A percentile compares a stretch with the other conserved stretches of the same genome.
Evolutionary conservation across 1,140 invertebrate species (phyloP).

Genomic region (Augochlora pura): DNA sequence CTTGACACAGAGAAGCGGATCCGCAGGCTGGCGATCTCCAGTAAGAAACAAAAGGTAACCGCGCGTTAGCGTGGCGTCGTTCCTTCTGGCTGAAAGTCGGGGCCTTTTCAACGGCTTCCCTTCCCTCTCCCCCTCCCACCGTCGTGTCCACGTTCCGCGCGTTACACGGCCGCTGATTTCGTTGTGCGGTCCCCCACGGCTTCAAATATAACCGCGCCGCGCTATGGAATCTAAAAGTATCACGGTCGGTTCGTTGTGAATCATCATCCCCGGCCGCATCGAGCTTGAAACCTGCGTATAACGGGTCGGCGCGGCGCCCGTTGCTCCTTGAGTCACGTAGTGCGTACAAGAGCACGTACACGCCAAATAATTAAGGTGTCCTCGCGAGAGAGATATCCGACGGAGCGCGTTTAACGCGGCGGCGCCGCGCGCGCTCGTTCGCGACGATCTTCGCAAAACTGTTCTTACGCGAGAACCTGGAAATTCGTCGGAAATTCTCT

Average conservation of each 20-base stretch:
- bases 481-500: too few relatives aligned
- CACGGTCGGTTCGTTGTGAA: conserved; percentile 37
- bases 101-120: background rate
- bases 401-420: background rate
- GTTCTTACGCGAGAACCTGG: too few relatives aligned
- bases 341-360: background rate
- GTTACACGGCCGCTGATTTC: conserved; percentile 3
- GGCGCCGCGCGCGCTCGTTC: too few relatives aligned
- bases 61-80: background rate
- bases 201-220: conserved; percentile 18
- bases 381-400: background rate
- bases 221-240: conserved; percentile 43
- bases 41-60: background rate
- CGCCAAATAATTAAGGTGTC: conserved; percentile 29
- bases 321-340: conserved; percentile 23
- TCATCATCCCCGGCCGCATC: conserved; percentile 30
- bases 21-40: background rate
- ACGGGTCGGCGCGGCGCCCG: background rate
- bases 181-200: background rate
- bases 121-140: too few relatives aligned
- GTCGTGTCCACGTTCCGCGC: background rate
- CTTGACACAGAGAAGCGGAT: background rate
- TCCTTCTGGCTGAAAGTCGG: conserved; percentile 2
- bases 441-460: too few relatives aligned
- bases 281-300: conserved; percentile 15